Percentiles rank a stretch among this genome's conserved stretches.
Conservation (phyloP, 2,888 invertebrate genomes). For the Acanthosepion lycidas region DNA sequence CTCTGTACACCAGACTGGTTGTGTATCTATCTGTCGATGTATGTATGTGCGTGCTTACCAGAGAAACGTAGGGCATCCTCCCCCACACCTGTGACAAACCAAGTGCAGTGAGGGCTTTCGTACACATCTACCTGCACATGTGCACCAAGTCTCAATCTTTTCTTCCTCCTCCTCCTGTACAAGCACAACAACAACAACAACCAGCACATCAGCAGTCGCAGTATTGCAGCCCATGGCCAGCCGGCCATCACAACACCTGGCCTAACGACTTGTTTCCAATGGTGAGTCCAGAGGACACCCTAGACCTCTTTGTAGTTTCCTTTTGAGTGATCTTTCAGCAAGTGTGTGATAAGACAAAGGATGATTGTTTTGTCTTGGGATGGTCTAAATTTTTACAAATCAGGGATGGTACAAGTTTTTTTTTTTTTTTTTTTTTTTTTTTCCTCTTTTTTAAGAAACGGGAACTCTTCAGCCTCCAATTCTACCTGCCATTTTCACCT, state of each 20-base stretch:
- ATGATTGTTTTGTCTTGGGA: background rate
- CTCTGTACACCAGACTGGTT: background rate
- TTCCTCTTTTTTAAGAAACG: background rate
- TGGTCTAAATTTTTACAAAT: background rate
- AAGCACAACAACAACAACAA: background rate
- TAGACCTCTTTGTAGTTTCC: slow-evolving; percentile 33
- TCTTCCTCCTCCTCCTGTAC: slow-evolving; percentile 35
- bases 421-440: too few relatives aligned
- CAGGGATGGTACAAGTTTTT: background rate
- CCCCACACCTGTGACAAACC: background rate
- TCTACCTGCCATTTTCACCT: background rate
- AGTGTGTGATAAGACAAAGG: background rate
- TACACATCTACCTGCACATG: slow-evolving; percentile 41
- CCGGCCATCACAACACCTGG: background rate
- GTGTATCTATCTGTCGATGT: background rate
- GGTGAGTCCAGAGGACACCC: background rate
- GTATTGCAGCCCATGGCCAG: background rate
- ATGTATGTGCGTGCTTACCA: background rate
- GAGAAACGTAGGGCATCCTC: background rate
- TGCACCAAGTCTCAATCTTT: slow-evolving; percentile 47
- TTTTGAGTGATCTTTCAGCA: slow-evolving; percentile 24
- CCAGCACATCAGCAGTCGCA: background rate
- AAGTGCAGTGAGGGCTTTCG: slow-evolving; percentile 1
- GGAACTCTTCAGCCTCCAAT: background rate
- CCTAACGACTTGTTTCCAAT: background rate